Percentiles rank a stretch among this genome's conserved stretches.
phyloP scores from a whole-genome alignment of 2,888 invertebrate species.

The Helicoverpa assulta region DNA sequence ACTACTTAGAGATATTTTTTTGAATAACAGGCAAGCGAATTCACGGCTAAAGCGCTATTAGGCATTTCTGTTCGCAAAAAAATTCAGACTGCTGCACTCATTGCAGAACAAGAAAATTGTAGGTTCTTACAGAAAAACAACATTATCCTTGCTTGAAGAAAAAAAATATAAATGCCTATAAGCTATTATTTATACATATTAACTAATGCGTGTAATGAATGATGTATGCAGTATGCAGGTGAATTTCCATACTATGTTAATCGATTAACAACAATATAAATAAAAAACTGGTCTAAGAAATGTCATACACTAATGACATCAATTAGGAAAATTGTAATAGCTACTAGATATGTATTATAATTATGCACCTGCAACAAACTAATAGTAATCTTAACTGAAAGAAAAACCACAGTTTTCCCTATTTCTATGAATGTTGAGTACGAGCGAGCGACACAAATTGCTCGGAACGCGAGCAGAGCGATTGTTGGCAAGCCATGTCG shows the following conservation, averaged over 20 bases:
- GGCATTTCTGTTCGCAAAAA: too few species aligned
- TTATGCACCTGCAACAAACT: slow-evolving; percentile 1
- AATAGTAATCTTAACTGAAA: slow-evolving; percentile 26
- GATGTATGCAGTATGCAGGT: too few species aligned
- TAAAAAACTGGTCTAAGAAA: slow-evolving; percentile 8
- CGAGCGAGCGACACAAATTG: slow-evolving; percentile 23
- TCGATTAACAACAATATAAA: background rate
- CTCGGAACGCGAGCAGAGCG: slow-evolving; percentile 17
- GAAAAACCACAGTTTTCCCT: slow-evolving; percentile 17
- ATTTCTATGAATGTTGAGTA: slow-evolving; percentile 34
- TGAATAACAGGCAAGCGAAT: too few species aligned
- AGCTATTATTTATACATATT: too few species aligned
- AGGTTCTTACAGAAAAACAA: too few species aligned
- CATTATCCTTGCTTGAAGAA: too few species aligned
- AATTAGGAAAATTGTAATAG: slow-evolving; percentile 12
- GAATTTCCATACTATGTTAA: background rate
- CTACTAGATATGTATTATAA: slow-evolving; percentile 3
- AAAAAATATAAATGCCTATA: too few species aligned
- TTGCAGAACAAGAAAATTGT: too few species aligned
- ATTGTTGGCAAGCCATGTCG: slow-evolving; percentile 44
- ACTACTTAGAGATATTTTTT: too few species aligned
- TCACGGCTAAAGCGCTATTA: too few species aligned
- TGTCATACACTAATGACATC: slow-evolving; percentile 15
- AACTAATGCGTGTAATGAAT: too few species aligned
- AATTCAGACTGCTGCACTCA: too few species aligned